Evolutionary conservation across 2,113 vertebrate species (phyloP).

Genomic region (Catharus fuscescens): DNA sequence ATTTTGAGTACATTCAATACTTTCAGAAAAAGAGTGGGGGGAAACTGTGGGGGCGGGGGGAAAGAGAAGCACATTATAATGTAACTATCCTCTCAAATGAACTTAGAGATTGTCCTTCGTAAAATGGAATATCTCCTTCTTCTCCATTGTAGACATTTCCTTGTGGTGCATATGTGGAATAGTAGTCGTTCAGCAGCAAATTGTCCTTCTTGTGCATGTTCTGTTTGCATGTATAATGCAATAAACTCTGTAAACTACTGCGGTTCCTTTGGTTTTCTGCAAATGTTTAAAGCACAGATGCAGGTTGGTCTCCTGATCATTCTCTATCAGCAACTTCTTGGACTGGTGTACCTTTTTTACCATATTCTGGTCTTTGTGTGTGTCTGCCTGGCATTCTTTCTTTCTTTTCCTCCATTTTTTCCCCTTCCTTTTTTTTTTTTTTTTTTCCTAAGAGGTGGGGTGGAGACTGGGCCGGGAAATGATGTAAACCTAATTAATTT

Average conservation of each 20-base stretch:
- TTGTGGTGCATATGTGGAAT: constrained; percentile 84
- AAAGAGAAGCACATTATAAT: constrained; percentile 82
- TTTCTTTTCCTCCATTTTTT: not conserved
- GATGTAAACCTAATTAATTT: constrained; percentile 18
- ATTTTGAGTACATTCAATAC: constrained; percentile 76
- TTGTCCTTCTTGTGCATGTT: constrained; percentile 91
- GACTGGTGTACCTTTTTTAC: not conserved
- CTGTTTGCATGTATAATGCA: constrained; percentile 96
- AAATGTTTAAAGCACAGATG: not conserved
- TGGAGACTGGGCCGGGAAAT: constrained; percentile 14
- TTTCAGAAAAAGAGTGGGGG: constrained; percentile 58
- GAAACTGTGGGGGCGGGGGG: constrained; percentile 65
- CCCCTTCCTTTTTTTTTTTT: too few relatives aligned
- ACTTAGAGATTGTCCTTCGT: constrained; percentile 78
- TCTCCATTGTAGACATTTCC: constrained; percentile 77
- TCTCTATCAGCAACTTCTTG: not conserved
- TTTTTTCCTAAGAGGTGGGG: not conserved
- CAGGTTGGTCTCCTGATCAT: constrained; percentile 4
- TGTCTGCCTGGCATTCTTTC: not conserved
- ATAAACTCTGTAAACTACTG: constrained; percentile 90
- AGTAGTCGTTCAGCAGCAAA: constrained; percentile 79
- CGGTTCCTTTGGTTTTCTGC: constrained; percentile 76
- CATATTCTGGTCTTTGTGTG: constrained; percentile 31
- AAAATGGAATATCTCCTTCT: constrained; percentile 76
- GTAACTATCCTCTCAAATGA: constrained; percentile 78